These are phyloP conservation scores for Nemoura dubitans DNA, from an alignment of 2,888 invertebrate genomes.

Conservation along the genomic window DNA sequence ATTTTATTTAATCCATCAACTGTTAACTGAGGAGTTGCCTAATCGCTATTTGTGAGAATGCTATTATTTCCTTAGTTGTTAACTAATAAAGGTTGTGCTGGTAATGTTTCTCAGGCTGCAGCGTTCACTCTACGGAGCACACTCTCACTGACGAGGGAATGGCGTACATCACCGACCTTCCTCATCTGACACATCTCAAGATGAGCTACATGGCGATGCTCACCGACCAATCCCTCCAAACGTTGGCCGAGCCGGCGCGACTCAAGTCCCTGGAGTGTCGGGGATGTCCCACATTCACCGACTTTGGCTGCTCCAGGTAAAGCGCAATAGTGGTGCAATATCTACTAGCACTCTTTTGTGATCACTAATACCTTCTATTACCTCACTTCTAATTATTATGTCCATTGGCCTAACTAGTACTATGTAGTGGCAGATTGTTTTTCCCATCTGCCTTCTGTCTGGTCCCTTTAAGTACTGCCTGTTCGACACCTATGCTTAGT, in stretches of 20 bases:
- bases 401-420: no score
- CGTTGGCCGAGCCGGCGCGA: constrained; percentile 51
- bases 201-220: constrained; percentile 54
- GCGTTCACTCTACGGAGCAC: constrained; percentile 21
- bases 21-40: no score
- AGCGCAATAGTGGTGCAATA: constrained; percentile 42
- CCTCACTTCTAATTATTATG: no score
- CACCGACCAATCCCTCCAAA: constrained; percentile 54
- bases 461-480: no score
- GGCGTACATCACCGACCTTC: constrained; percentile 53
- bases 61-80: no score
- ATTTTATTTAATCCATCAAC: no score
- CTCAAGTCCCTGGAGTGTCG: constrained; percentile 56
- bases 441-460: no score
- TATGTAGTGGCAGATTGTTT: no score
- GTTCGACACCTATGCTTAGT: no score
- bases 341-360: constrained; percentile 53
- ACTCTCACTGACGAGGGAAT: constrained; percentile 55
- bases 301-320: constrained; percentile 52
- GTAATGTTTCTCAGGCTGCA: constrained; percentile 51
- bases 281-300: constrained; percentile 53
- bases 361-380: no score
- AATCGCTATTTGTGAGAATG: no score
- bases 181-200: constrained; percentile 55
- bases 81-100: not conserved